These are phyloP conservation scores for mouse (Mus musculus) DNA, from an alignment of 2,113 vertebrate genomes.

Conservation along the genomic window GRCm39 chr5:120169001-120169500, in stretches of 20 bases:
- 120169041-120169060: constrained; percentile 58
- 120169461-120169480: neutral
- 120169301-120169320: constrained; percentile 62
- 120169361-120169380: constrained; percentile 46
- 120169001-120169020: neutral
- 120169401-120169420: neutral
- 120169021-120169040: constrained; percentile 11
- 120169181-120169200: constrained; percentile 77
- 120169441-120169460: neutral
- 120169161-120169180: constrained; percentile 72
- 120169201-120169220: constrained; percentile 70
- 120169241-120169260: constrained; percentile 59
- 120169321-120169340: constrained; percentile 79
- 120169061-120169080: constrained; percentile 61
- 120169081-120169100: constrained; percentile 75
- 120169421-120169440: neutral
- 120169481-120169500: too few relatives aligned
- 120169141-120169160: constrained; percentile 62
- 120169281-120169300: neutral
- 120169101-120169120: constrained; percentile 64
- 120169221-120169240: constrained; percentile 65
- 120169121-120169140: constrained; percentile 69
- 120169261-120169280: neutral
- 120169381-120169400: neutral
- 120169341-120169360: constrained; percentile 39